Conservation (phyloP, 1,140 invertebrate genomes). For the Globodera rostochiensis region DNA sequence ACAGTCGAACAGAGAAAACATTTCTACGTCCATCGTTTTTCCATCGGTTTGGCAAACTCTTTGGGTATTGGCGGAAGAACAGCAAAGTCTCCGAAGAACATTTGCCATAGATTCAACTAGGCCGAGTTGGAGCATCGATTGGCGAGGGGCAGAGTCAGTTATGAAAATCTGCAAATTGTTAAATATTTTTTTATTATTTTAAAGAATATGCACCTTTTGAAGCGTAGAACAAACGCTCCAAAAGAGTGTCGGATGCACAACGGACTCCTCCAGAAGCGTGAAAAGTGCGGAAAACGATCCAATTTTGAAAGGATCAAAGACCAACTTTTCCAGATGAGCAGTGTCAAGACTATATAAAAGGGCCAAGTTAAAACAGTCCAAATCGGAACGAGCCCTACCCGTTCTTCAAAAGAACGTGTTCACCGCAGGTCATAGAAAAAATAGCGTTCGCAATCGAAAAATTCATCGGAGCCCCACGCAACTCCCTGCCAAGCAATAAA, state of each 20-base stretch:
- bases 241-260: slow-evolving; percentile 40
- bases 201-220: slow-evolving; percentile 37
- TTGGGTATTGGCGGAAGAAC: not conserved
- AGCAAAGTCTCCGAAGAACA: slow-evolving; percentile 41
- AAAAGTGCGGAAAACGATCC: slow-evolving; percentile 50
- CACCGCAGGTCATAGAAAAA: slow-evolving; percentile 52
- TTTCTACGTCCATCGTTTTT: not conserved
- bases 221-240: slow-evolving; percentile 56
- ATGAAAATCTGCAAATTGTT: slow-evolving; percentile 44
- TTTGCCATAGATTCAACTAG: slow-evolving; percentile 49
- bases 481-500: slow-evolving; percentile 42
- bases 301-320: slow-evolving; percentile 45
- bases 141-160: slow-evolving; percentile 46
- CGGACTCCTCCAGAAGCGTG: slow-evolving; percentile 47
- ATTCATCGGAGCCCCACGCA: slow-evolving; percentile 42
- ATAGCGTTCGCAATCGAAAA: slow-evolving; percentile 46
- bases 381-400: slow-evolving; percentile 30
- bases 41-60: not conserved
- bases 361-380: not conserved
- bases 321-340: slow-evolving; percentile 45
- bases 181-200: not conserved
- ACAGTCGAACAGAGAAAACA: slow-evolving; percentile 53
- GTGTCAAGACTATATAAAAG: slow-evolving; percentile 35
- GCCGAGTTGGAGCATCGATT: slow-evolving; percentile 46
- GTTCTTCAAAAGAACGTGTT: slow-evolving; percentile 43